phyloP scores from a whole-genome alignment of 2,888 invertebrate genomes.

The Spodoptera littoralis region DNA sequence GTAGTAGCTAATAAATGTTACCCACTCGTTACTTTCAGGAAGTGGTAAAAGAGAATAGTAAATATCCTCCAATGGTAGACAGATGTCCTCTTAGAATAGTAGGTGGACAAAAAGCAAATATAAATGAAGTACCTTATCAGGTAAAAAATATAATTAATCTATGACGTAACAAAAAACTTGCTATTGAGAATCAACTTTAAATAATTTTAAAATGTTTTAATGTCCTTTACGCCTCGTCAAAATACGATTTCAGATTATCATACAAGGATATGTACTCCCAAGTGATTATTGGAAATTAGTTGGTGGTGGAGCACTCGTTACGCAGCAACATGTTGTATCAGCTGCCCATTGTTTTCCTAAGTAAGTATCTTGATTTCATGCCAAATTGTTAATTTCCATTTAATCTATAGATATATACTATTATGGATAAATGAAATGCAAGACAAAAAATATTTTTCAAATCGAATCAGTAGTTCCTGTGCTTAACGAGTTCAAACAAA shows the following conservation, averaged over 20 bases:
- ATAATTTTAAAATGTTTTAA: no score
- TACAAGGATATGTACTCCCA: no score
- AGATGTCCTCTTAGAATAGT: slow-evolving; percentile 18
- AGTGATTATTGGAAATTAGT: slow-evolving; percentile 2
- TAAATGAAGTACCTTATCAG: slow-evolving; percentile 24
- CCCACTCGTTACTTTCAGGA: slow-evolving; percentile 10
- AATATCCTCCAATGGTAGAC: slow-evolving; percentile 9
- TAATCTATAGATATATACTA: no score
- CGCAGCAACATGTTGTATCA: slow-evolving; percentile 8
- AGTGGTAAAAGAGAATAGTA: slow-evolving; percentile 11
- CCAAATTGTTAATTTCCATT: not conserved
- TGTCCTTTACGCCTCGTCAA: no score
- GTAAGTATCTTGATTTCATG: slow-evolving; percentile 4
- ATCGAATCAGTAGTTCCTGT: no score
- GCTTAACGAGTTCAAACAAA: no score
- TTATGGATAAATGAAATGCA: no score
- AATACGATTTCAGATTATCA: no score
- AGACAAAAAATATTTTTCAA: no score
- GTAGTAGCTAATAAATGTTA: not conserved
- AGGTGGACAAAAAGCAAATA: slow-evolving; percentile 6
- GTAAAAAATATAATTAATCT: not conserved
- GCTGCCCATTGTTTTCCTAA: slow-evolving; percentile 25
- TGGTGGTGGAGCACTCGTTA: slow-evolving; percentile 27
- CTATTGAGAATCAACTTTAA: no score
- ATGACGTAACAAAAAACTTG: no score